Evolutionary conservation across 2,888 invertebrate genomes (phyloP).

Genomic region (Drosophila rellima): DNA sequence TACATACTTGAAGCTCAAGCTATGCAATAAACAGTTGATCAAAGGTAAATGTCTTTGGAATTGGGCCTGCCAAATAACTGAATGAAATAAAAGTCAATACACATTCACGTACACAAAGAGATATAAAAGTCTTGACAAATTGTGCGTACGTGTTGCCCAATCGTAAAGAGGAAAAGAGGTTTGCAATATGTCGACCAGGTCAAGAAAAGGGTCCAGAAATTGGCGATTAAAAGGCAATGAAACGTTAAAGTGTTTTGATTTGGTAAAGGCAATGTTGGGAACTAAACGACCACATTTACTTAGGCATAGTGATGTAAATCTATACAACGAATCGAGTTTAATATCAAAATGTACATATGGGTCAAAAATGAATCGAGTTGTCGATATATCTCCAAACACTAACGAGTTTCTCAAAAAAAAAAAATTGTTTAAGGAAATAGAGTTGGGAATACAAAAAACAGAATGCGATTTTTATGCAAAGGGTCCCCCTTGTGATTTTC

Average conservation of each 20-base stretch:
- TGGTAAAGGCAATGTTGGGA: slow-evolving; percentile 1
- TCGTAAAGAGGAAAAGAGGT: slow-evolving; percentile 26
- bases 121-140: slow-evolving; percentile 29
- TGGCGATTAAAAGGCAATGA: slow-evolving; percentile 12
- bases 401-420: too few relatives aligned
- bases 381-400: too few relatives aligned
- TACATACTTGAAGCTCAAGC: slow-evolving; percentile 11
- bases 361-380: too few relatives aligned
- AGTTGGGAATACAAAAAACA: too few relatives aligned
- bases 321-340: too few relatives aligned
- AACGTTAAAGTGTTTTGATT: slow-evolving; percentile 23
- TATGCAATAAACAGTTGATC: slow-evolving; percentile 55
- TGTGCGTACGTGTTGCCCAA: slow-evolving; percentile 50
- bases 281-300: slow-evolving; percentile 8
- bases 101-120: slow-evolving; percentile 11
- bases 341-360: too few relatives aligned
- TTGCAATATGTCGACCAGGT: slow-evolving; percentile 5
- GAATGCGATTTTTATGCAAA: too few relatives aligned
- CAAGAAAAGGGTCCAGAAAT: slow-evolving; percentile 4
- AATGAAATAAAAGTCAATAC: slow-evolving; percentile 27
- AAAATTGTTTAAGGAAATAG: too few relatives aligned
- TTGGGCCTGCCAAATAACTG: slow-evolving; percentile 11
- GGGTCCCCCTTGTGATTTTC: too few relatives aligned
- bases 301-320: too few relatives aligned
- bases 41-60: slow-evolving; percentile 48